phyloP scores from a whole-genome alignment of 2,888 invertebrate species.

The Limenitis camilla region DNA sequence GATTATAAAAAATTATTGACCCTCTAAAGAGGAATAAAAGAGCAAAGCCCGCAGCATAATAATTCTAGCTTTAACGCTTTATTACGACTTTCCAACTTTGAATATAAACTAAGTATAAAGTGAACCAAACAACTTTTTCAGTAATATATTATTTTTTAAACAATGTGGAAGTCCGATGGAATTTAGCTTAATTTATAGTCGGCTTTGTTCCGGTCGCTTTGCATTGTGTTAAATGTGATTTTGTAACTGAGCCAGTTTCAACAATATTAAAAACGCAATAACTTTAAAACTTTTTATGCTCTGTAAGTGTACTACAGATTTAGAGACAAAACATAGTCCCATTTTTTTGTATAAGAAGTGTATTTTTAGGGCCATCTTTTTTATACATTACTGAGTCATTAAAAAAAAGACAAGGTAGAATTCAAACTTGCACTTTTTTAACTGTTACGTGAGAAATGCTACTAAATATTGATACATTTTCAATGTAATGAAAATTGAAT shows the following conservation, averaged over 20 bases:
- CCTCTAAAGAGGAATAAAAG: slow-evolving; percentile 4
- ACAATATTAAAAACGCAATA: neutral
- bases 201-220: slow-evolving; percentile 4
- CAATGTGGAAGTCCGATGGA: slow-evolving; percentile 14
- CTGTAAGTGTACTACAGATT: no score
- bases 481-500: no score
- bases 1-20: no score
- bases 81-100: slow-evolving; percentile 3
- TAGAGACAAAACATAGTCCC: no score
- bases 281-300: no score
- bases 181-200: slow-evolving; percentile 14
- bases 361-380: no score
- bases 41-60: neutral
- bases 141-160: slow-evolving; percentile 16
- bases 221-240: slow-evolving; percentile 6
- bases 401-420: no score
- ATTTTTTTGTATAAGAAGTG: no score
- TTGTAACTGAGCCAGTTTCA: slow-evolving; percentile 1
- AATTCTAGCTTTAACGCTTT: neutral
- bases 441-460: no score
- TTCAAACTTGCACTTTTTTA: no score
- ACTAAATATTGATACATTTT: no score
- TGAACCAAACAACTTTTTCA: slow-evolving; percentile 3
- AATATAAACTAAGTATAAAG: neutral
- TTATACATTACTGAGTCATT: no score